Evolutionary conservation across 2,797 vertebrate genomes (phyloP), one percentile per base, ranked within the genome.

Genomic region (Cygnus olor): DNA sequence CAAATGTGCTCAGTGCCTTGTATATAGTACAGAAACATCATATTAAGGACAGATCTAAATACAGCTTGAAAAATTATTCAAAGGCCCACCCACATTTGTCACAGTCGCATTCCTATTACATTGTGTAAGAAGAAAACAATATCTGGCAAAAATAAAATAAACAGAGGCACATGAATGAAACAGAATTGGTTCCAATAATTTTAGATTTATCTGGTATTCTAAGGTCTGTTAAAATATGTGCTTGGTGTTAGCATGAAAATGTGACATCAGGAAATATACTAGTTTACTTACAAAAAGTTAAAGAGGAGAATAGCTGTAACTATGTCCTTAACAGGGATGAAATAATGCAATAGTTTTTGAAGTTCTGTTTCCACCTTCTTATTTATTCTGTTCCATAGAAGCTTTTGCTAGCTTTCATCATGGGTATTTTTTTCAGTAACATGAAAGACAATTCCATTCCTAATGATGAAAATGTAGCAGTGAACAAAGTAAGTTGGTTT

Each of bases 141-240:
- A 80, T 93, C 85, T 93, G 76, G 89, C 85, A 92, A 91, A 93
- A 95, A 88, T 68, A 91, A 92, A 92, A 92, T 74, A 90, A 94
- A 94, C 57, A 90, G 72, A 74, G 49, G 42, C 54, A 65, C 72
- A 63, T 63, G 61, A 95, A 74, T 57, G 60, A 71, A 90, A 74
- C 58, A 71, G n/a, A 87, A 85, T 47, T 72, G 69, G 58, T 45
- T 83, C 44, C 58, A 72, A 22, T 69, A 44, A 24, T 93, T 80
- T 24, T n/a, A 38, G 7, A 53, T 94, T 89, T 85, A 63, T 89
- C 84, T 92, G 54, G 27, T 69, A 84, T 40, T 79, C 30, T 74
- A 60, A 88, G 38, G n/a, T 65, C 73, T 73, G 72, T 53, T 72
- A 78, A 91, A 89, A 70, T 69, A 24, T 1, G 13, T 40, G 36